These are phyloP conservation scores for Orthochromis indermauri DNA, from an alignment of 2,113 vertebrate genomes.

Conservation along the genomic window DNA sequence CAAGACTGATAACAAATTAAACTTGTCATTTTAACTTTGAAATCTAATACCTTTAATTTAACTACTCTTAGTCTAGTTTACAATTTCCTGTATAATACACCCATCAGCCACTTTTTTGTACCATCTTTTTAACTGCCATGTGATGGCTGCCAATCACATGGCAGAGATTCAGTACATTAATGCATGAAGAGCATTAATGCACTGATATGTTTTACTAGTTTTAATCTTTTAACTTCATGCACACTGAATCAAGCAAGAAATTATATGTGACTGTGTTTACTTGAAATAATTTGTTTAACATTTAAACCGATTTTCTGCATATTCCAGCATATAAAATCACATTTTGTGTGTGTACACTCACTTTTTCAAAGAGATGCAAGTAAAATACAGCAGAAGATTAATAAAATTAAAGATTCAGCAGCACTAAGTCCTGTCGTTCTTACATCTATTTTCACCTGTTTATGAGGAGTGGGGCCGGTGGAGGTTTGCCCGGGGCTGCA, in stretches of 20 bases:
- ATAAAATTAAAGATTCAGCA: not conserved
- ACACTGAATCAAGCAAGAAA: not conserved
- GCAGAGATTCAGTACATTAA: not conserved
- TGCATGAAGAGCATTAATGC: not conserved
- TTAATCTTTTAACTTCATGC: not conserved
- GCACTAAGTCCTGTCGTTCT: not conserved
- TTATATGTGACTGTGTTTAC: not conserved
- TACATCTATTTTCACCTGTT: not conserved
- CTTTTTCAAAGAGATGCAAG: not conserved
- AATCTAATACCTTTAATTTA: not conserved
- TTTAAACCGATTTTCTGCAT: not conserved
- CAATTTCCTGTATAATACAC: not conserved
- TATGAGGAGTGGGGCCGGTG: not conserved
- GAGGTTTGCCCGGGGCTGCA: not conserved
- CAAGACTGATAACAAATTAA: not conserved
- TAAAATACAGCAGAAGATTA: not conserved
- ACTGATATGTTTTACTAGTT: not conserved
- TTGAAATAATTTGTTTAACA: not conserved
- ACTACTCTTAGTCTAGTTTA: not conserved
- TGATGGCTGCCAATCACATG: not conserved
- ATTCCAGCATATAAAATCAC: not conserved
- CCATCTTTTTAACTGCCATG: not conserved
- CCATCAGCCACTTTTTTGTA: not conserved
- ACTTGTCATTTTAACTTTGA: not conserved
- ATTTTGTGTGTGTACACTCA: not conserved